phyloP scores from a whole-genome alignment of 2,888 invertebrate species.

The Drosophila limbata region DNA sequence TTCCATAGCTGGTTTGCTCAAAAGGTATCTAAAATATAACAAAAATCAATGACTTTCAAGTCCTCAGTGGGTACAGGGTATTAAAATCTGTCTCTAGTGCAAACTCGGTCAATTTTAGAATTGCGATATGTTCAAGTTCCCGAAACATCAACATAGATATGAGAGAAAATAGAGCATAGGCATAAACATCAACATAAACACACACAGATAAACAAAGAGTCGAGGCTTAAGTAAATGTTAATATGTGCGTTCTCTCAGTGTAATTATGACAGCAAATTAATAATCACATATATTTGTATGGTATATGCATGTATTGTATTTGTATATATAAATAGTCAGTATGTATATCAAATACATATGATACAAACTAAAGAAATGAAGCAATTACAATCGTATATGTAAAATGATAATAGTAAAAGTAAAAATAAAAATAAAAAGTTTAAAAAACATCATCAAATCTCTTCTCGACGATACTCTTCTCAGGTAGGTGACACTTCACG shows the following conservation, averaged over 20 bases:
- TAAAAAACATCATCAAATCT: constrained; percentile 62
- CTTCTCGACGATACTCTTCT: constrained; percentile 30
- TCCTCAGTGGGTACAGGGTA: constrained; percentile 4
- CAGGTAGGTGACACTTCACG: constrained; percentile 33
- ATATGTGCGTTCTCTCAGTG: constrained; percentile 65
- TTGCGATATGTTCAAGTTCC: constrained; percentile 41
- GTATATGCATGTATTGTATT: constrained; percentile 68
- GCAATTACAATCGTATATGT: constrained; percentile 83
- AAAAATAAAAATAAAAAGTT: constrained; percentile 72
- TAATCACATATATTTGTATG: constrained; percentile 49
- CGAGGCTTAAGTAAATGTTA: constrained; percentile 63
- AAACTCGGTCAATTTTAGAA: constrained; percentile 64
- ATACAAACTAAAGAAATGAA: constrained; percentile 72
- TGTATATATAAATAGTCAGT: constrained; percentile 64
- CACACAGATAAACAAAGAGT: constrained; percentile 20
- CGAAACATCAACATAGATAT: constrained; percentile 20
- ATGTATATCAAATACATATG: constrained; percentile 65
- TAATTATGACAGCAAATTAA: constrained; percentile 20
- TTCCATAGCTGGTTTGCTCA: background rate
- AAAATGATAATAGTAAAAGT: constrained; percentile 71
- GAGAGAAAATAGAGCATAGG: background rate
- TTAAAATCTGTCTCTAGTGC: background rate
- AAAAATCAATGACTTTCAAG: background rate
- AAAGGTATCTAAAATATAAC: background rate
- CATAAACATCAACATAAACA: background rate